Conservation (phyloP, 2,797 vertebrate species). For the Spea hammondii region DNA sequence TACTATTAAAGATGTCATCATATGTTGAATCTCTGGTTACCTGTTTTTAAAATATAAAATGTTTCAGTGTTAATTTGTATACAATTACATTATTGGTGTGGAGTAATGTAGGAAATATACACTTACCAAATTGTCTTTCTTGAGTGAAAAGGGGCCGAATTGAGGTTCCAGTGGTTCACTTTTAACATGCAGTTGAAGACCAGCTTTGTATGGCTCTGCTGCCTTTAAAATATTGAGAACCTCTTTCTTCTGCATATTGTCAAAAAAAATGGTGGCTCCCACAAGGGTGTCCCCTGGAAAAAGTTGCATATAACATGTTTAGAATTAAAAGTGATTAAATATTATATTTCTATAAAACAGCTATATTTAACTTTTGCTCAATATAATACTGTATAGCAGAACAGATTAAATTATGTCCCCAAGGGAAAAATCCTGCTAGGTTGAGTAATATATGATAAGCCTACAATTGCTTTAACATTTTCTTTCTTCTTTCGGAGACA, state of each 20-base stretch:
- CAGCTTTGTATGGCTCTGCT: slow-evolving; percentile 70
- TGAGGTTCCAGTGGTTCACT: slow-evolving; percentile 53
- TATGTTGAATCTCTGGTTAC: slow-evolving; percentile 22
- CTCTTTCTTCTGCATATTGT: slow-evolving; percentile 67
- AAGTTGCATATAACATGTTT: not conserved
- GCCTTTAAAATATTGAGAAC: slow-evolving; percentile 64
- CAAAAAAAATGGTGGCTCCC: slow-evolving; percentile 71
- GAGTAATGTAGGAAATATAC: not conserved
- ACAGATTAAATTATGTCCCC: no score
- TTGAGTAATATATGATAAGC: no score
- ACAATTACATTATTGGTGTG: no score
- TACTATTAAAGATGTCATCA: slow-evolving; percentile 45
- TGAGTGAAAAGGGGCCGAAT: not conserved
- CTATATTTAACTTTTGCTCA: no score
- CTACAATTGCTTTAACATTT: no score
- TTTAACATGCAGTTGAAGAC: slow-evolving; percentile 70
- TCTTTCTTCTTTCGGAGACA: no score
- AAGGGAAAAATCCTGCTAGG: no score
- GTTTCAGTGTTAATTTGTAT: not conserved
- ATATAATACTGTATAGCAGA: no score
- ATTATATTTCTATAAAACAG: not conserved
- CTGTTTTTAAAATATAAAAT: slow-evolving; percentile 18
- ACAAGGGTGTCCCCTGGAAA: slow-evolving; percentile 68
- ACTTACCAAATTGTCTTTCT: slow-evolving; percentile 31
- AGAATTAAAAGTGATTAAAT: no score